phyloP scores from a whole-genome alignment of 2,113 vertebrate genomes.

The Cynocephalus volans region DNA sequence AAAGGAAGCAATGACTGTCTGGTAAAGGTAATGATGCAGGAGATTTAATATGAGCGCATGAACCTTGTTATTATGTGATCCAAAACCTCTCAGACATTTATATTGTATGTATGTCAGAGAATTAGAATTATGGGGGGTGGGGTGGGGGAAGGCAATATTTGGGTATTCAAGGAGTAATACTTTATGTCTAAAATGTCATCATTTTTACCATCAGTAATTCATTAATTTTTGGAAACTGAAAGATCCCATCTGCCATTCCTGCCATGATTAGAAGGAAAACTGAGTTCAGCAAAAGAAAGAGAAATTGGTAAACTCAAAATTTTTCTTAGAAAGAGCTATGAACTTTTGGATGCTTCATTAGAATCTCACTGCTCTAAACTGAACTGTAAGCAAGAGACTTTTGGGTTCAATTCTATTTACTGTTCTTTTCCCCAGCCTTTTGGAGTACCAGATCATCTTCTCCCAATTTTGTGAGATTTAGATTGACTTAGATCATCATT shows the following conservation, averaged over 20 bases:
- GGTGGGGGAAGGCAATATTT: not conserved
- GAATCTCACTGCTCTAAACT: not conserved
- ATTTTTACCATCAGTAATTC: not conserved
- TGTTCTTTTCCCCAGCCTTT: not conserved
- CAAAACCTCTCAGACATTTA: not conserved
- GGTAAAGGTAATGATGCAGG: not conserved
- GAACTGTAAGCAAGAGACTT: not conserved
- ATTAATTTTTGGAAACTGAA: conserved; percentile 30
- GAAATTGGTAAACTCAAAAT: conserved; percentile 7
- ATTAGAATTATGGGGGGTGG: not conserved
- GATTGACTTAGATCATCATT: not conserved
- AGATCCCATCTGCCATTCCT: not conserved
- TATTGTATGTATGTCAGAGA: not conserved
- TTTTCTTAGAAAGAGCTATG: not conserved
- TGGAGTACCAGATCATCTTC: not conserved
- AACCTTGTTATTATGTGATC: not conserved
- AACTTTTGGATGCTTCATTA: not conserved
- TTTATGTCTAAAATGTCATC: not conserved
- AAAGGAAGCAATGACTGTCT: not conserved
- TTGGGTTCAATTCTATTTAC: not conserved
- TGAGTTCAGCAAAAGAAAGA: not conserved
- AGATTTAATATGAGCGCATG: not conserved
- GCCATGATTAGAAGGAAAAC: not conserved
- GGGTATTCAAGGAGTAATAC: not conserved
- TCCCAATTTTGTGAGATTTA: not conserved